phyloP scores from a whole-genome alignment of 2,113 vertebrate genomes.

The Odocoileus hemionus region DNA sequence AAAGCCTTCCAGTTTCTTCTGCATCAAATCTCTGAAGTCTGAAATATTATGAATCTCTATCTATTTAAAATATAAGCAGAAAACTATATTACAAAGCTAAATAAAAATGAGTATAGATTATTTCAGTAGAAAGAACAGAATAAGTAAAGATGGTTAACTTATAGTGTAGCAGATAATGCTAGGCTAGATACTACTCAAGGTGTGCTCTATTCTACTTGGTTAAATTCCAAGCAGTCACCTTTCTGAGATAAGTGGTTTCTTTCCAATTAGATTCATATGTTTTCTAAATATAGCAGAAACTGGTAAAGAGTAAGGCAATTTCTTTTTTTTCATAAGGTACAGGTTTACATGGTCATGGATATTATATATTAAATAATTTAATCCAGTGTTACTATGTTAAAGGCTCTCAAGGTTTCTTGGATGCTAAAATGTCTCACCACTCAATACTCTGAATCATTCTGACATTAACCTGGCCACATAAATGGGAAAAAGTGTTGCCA shows the following conservation, averaged over 20 bases:
- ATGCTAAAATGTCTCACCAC: neutral
- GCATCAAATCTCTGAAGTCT: neutral
- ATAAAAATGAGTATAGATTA: neutral
- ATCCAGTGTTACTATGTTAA: neutral
- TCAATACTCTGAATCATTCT: neutral
- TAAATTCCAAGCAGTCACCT: neutral
- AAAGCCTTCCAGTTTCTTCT: neutral
- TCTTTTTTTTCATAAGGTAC: neutral
- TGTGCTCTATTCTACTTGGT: neutral
- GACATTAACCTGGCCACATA: neutral
- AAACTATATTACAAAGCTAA: neutral
- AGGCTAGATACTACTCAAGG: neutral
- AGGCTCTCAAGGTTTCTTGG: neutral
- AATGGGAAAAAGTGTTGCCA: neutral
- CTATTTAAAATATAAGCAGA: conserved; percentile 9
- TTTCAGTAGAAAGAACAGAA: neutral
- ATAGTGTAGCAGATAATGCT: neutral
- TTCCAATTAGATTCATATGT: neutral
- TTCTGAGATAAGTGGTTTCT: neutral
- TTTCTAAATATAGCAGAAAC: neutral
- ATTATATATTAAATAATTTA: neutral
- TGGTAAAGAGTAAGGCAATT: neutral
- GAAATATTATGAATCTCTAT: neutral
- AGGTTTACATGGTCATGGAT: neutral
- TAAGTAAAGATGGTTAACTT: neutral